Conservation (phyloP, 2,888 invertebrate species). For the Phytoseiulus persimilis region DNA sequence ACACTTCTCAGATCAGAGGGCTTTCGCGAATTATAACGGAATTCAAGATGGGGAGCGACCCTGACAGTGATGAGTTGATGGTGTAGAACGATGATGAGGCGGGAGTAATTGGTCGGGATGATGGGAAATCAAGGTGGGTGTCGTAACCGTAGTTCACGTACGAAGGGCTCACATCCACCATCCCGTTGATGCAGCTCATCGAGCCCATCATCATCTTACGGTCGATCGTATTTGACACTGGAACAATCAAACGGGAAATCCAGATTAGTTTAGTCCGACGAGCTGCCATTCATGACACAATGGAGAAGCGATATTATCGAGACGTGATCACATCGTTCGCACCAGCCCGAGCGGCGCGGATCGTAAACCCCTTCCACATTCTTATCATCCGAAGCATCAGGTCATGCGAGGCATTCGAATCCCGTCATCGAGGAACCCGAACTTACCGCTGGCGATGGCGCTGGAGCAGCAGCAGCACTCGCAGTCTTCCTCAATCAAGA, state of each 20-base stretch:
- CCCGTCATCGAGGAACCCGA: not conserved
- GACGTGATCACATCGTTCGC: not conserved
- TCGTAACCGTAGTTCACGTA: slow-evolving; percentile 35
- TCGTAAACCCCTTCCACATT: not conserved
- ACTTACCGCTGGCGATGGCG: slow-evolving; percentile 24
- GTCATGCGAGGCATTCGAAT: no score
- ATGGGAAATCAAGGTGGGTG: slow-evolving; percentile 26
- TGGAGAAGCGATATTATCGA: not conserved
- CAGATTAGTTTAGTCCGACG: not conserved
- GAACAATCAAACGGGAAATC: slow-evolving; percentile 11
- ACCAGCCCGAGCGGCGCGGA: not conserved
- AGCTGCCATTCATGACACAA: not conserved
- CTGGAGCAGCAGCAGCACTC: slow-evolving; percentile 14
- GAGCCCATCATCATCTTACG: slow-evolving; percentile 38
- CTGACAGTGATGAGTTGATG: slow-evolving; percentile 32
- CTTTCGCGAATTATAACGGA: slow-evolving; percentile 32
- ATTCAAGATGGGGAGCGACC: slow-evolving; percentile 17
- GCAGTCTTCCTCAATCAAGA: slow-evolving; percentile 32
- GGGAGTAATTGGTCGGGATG: slow-evolving; percentile 26
- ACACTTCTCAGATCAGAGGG: not conserved
- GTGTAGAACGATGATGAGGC: slow-evolving; percentile 35
- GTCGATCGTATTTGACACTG: slow-evolving; percentile 36
- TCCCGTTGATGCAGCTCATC: slow-evolving; percentile 35
- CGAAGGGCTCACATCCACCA: slow-evolving; percentile 31
- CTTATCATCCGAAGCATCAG: not conserved